phyloP scores from a whole-genome alignment of 2,113 vertebrate genomes.

The Periophthalmus modestus region DNA sequence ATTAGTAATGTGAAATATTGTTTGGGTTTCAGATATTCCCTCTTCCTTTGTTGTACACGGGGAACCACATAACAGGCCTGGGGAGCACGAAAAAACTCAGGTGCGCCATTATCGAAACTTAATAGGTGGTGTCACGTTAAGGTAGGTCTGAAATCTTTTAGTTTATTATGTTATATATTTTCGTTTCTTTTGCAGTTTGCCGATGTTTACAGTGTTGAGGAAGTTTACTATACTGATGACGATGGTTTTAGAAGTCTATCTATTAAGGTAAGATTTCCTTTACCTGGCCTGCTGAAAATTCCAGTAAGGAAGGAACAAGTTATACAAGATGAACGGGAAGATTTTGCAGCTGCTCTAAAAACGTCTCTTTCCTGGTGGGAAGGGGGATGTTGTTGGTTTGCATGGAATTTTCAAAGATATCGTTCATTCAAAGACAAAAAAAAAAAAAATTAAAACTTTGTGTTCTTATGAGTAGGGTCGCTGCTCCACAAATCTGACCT shows the following conservation, averaged over 20 bases:
- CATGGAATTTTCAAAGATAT: no score
- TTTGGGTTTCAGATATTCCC: conserved; percentile 73
- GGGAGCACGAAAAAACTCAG: conserved; percentile 79
- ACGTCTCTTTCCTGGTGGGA: no score
- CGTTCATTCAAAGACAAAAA: no score
- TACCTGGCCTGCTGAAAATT: no score
- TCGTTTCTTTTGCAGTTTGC: conserved; percentile 80
- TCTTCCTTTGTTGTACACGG: conserved; percentile 73
- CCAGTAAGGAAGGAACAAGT: no score
- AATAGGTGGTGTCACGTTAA: neutral
- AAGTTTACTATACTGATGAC: conserved; percentile 94
- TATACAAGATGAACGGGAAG: no score
- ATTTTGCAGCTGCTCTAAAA: no score
- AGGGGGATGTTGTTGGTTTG: no score
- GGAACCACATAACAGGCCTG: conserved; percentile 77
- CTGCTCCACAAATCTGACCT: no score
- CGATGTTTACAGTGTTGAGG: conserved; percentile 94
- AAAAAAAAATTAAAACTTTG: no score
- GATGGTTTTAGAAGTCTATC: conserved; percentile 85
- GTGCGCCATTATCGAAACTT: conserved; percentile 34
- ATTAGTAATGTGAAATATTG: neutral
- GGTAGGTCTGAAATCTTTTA: neutral
- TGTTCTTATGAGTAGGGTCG: no score
- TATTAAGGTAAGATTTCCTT: conserved; percentile 81
- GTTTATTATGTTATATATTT: neutral